phyloP scores from a whole-genome alignment of 2,888 invertebrate species.

The Troides oblongomaculatus region DNA sequence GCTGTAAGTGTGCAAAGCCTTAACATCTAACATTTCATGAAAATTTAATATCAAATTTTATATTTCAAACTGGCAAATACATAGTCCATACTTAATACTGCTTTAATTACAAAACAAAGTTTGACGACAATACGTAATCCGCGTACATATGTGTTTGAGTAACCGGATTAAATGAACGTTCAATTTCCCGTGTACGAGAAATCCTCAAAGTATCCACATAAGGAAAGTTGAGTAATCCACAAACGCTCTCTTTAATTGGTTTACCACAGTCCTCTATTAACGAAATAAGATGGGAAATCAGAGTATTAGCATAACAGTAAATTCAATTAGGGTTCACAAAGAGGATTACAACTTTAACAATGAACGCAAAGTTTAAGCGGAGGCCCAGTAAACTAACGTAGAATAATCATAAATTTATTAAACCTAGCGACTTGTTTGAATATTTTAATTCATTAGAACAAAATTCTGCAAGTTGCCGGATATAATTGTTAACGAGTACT shows the following conservation, averaged over 20 bases:
- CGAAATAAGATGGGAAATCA: slow-evolving; percentile 80
- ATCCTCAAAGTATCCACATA: slow-evolving; percentile 65
- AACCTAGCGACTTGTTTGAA: slow-evolving; percentile 35
- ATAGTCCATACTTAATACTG: slow-evolving; percentile 27
- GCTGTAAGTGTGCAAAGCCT: background rate
- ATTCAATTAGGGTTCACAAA: slow-evolving; percentile 79
- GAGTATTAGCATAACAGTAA: slow-evolving; percentile 80
- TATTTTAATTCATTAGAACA: background rate
- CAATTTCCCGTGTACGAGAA: slow-evolving; percentile 55
- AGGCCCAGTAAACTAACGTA: slow-evolving; percentile 70
- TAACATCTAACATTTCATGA: slow-evolving; percentile 8
- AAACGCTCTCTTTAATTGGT: slow-evolving; percentile 77
- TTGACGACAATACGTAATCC: slow-evolving; percentile 40
- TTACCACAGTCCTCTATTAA: slow-evolving; percentile 79
- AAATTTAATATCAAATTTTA: slow-evolving; percentile 43
- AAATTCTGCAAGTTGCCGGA: background rate
- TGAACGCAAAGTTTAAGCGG: slow-evolving; percentile 74
- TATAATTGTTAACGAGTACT: background rate
- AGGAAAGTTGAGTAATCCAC: slow-evolving; percentile 75
- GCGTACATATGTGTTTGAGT: slow-evolving; percentile 25
- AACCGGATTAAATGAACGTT: slow-evolving; percentile 49
- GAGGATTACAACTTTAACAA: slow-evolving; percentile 80
- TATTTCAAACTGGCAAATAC: slow-evolving; percentile 39
- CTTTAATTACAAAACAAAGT: slow-evolving; percentile 40
- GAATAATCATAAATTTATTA: slow-evolving; percentile 75